These are phyloP conservation scores for Spea multiplicata DNA, from an alignment of 2,113 vertebrate genomes.

Conservation along the genomic window DNA sequence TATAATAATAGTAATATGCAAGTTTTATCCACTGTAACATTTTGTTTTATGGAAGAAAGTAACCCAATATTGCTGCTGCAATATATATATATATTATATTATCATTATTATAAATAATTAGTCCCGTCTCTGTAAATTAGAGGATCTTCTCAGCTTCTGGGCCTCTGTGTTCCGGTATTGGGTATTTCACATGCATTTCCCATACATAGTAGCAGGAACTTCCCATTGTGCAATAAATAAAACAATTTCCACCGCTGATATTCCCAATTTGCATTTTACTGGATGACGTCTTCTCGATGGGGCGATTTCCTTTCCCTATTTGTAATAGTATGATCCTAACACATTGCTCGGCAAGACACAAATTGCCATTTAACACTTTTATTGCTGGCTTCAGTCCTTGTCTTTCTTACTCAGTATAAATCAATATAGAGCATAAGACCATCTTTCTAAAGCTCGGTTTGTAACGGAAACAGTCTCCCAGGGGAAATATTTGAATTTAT, in stretches of 20 bases:
- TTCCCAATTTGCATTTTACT: background rate
- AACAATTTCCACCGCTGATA: background rate
- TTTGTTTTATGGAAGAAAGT: no score
- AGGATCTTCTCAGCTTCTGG: no score
- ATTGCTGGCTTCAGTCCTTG: background rate
- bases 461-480: background rate
- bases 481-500: constrained; percentile 6
- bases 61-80: no score
- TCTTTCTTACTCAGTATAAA: constrained; percentile 7
- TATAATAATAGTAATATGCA: no score
- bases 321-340: constrained; percentile 4
- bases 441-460: background rate
- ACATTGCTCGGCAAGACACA: constrained; percentile 19
- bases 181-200: no score
- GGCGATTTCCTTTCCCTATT: constrained; percentile 21
- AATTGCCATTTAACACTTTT: constrained; percentile 5
- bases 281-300: constrained; percentile 2
- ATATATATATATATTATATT: no score
- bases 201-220: no score
- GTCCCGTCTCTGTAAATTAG: no score
- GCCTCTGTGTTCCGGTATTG: no score
- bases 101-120: no score
- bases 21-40: no score
- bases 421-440: constrained; percentile 7
- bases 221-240: background rate